phyloP scores from a whole-genome alignment of 2,888 invertebrate species.

The Biston stratarius region DNA sequence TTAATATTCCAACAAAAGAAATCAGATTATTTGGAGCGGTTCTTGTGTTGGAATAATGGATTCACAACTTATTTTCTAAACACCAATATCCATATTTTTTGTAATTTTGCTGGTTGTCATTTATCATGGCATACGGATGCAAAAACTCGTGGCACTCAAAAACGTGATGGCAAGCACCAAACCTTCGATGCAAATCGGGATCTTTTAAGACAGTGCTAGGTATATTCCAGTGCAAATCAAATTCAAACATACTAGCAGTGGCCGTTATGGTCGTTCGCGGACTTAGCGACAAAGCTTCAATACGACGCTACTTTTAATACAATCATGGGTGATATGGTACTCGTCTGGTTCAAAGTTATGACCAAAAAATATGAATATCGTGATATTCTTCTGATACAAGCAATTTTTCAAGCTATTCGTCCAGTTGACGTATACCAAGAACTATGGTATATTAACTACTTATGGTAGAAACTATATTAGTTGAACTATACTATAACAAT shows the following conservation, averaged over 20 bases:
- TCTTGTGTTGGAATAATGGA: conserved; percentile 55
- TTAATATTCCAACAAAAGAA: conserved; percentile 58
- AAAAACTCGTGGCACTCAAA: conserved; percentile 57
- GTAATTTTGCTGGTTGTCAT: conserved; percentile 79
- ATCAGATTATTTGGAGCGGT: conserved; percentile 19
- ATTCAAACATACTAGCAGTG: conserved; percentile 65
- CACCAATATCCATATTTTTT: conserved; percentile 85
- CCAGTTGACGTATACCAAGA: conserved; percentile 1
- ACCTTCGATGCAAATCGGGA: conserved; percentile 46
- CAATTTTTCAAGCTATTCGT: conserved; percentile 39
- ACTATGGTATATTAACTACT: background rate
- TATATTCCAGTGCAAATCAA: conserved; percentile 69
- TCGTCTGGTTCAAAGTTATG: conserved; percentile 37
- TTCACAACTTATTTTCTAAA: conserved; percentile 51
- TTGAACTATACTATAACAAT: background rate
- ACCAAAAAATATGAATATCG: conserved; percentile 85
- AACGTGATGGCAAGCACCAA: conserved; percentile 52
- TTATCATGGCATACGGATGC: conserved; percentile 64
- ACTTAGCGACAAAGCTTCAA: conserved; percentile 40
- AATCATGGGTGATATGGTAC: conserved; percentile 48
- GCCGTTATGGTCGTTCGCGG: conserved; percentile 43
- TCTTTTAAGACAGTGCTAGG: conserved; percentile 50
- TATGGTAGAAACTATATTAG: no score
- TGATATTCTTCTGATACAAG: conserved; percentile 50
- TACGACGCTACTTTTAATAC: conserved; percentile 43